Percentiles rank a stretch among this genome's conserved stretches.
Conservation (phyloP, 2,888 invertebrate genomes). For the Antheraea yamamai region DNA sequence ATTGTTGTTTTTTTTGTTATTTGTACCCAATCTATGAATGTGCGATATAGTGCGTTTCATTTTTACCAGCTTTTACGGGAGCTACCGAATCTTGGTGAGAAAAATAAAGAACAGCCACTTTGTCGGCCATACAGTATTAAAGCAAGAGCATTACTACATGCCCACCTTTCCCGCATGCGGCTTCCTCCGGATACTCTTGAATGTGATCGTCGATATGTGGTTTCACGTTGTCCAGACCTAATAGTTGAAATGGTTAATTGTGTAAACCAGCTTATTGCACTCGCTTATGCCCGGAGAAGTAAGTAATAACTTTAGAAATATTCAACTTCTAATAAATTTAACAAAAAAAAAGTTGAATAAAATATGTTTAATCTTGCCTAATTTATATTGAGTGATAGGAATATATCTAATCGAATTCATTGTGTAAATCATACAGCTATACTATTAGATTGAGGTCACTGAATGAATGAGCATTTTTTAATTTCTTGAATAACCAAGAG, state of each 20-base stretch:
- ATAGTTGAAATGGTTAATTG: constrained; percentile 99
- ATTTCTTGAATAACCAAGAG: neutral
- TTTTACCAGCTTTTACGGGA: constrained; percentile 90
- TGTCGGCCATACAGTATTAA: constrained; percentile 96
- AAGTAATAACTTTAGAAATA: constrained; percentile 57
- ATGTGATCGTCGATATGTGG: constrained; percentile 90
- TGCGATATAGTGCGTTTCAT: neutral
- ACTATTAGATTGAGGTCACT: neutral
- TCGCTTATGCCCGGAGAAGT: constrained; percentile 95
- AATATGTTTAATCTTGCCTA: neutral
- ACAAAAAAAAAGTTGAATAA: neutral
- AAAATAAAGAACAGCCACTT: constrained; percentile 97
- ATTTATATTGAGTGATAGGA: neutral
- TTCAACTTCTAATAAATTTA: neutral
- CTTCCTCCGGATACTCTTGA: constrained; percentile 91
- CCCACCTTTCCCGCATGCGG: constrained; percentile 93
- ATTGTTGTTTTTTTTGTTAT: neutral
- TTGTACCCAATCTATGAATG: neutral
- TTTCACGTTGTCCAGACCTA: constrained; percentile 95
- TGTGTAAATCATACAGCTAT: neutral
- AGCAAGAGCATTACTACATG: constrained; percentile 96
- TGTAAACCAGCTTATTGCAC: constrained; percentile 94
- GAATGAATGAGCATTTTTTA: neutral
- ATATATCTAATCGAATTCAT: neutral
- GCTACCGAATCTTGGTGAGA: constrained; percentile 95